Evolutionary conservation across 1,140 invertebrate species (phyloP).

Genomic region (Chlorops oryzae): DNA sequence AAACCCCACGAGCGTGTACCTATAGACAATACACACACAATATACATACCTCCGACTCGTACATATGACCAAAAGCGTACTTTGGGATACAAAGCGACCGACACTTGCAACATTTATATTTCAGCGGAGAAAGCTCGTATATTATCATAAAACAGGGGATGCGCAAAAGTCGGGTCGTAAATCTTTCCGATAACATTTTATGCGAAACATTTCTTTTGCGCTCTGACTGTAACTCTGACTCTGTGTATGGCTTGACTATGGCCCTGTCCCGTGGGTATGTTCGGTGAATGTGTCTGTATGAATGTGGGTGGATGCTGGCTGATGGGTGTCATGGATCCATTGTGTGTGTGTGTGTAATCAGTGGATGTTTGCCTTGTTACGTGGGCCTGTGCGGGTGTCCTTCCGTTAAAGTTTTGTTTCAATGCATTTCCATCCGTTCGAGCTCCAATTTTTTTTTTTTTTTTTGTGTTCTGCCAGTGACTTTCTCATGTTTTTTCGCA

Average conservation of each 20-base stretch:
- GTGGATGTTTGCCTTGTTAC: neutral
- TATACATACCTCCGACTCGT: constrained; percentile 1
- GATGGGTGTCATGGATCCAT: neutral
- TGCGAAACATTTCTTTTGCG: constrained; percentile 48
- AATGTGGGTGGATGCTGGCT: constrained; percentile 1
- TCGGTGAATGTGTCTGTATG: neutral
- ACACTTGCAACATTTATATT: constrained; percentile 46
- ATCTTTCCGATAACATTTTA: constrained; percentile 50
- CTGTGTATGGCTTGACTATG: too few species aligned
- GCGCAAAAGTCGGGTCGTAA: constrained; percentile 50
- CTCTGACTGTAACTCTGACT: too few species aligned
- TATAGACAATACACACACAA: constrained; percentile 18
- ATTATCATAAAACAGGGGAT: constrained; percentile 49
- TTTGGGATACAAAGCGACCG: too few species aligned
- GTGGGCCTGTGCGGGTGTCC: neutral
- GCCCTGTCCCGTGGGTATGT: neutral
- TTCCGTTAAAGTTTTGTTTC: neutral
- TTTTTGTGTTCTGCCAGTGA: neutral
- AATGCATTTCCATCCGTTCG: neutral
- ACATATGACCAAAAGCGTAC: too few species aligned
- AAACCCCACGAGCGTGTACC: constrained; percentile 10
- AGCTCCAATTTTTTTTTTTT: neutral
- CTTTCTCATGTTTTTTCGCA: neutral
- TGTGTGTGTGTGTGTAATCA: neutral
- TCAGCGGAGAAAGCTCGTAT: constrained; percentile 49